A percentile compares a stretch with the other conserved stretches of the same genome.
Evolutionary conservation across 2,113 vertebrate species (phyloP).

Genomic region (Leptobrachium ailaonicum): DNA sequence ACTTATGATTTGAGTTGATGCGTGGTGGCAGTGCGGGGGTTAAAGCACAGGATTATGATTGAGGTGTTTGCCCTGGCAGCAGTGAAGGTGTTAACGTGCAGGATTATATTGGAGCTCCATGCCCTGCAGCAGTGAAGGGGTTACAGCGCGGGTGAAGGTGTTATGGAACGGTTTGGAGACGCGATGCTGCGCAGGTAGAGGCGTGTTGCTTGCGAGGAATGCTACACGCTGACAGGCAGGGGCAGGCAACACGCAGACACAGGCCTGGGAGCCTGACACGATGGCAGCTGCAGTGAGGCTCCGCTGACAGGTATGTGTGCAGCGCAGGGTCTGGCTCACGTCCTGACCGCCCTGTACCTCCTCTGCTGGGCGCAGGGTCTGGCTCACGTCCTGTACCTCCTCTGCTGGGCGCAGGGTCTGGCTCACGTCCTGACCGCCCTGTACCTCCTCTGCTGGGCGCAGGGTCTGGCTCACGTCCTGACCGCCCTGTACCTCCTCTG

Average conservation of each 20-base stretch:
- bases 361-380: background rate
- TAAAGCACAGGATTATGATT: no score
- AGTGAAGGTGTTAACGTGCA: no score
- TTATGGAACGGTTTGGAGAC: background rate
- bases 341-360: background rate
- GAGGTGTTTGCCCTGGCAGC: no score
- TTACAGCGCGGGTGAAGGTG: background rate
- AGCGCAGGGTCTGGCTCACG: background rate
- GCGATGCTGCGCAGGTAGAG: constrained; percentile 12
- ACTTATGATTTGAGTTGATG: no score
- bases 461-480: no score
- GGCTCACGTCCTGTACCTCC: background rate
- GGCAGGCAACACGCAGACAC: constrained; percentile 7
- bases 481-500: no score
- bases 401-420: no score
- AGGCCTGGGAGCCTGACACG: background rate
- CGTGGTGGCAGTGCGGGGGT: no score
- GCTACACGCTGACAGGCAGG: background rate
- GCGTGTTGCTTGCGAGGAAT: background rate
- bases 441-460: no score
- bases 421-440: no score
- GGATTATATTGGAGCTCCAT: no score
- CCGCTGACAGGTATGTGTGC: background rate
- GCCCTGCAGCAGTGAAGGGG: constrained; percentile 1
- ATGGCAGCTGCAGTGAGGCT: background rate